phyloP scores from a whole-genome alignment of 1,140 invertebrate genomes.

The Plectrocnemia conspersa region DNA sequence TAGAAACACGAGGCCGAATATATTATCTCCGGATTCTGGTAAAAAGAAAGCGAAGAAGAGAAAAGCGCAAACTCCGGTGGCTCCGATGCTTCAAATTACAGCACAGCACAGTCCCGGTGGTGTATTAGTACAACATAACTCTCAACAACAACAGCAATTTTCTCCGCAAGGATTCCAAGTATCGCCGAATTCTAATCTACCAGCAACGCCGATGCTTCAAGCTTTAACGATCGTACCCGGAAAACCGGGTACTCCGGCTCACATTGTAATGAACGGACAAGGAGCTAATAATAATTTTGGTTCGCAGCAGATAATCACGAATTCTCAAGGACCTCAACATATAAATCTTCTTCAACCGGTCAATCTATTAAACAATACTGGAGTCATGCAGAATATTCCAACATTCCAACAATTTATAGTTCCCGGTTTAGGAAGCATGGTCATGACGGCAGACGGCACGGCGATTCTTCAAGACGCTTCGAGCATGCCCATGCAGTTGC shows the following conservation, averaged over 20 bases:
- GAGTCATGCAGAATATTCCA: conserved; percentile 71
- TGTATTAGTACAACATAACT: conserved; percentile 52
- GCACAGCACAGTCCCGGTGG: conserved; percentile 54
- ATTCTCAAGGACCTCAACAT: conserved; percentile 66
- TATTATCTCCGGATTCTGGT: conserved; percentile 63
- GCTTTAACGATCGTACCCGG: conserved; percentile 71
- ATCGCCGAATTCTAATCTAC: conserved; percentile 56
- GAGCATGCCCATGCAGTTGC: conserved; percentile 65
- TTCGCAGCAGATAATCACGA: conserved; percentile 64
- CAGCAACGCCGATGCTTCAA: conserved; percentile 62
- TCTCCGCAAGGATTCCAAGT: conserved; percentile 61
- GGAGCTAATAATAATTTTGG: conserved; percentile 56
- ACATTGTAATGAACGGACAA: conserved; percentile 69
- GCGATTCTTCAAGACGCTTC: conserved; percentile 63
- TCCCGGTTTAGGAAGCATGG: conserved; percentile 71
- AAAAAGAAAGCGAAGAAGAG: conserved; percentile 72
- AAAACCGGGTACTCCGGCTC: conserved; percentile 63
- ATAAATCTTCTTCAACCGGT: conserved; percentile 76
- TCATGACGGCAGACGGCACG: conserved; percentile 68
- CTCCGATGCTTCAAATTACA: conserved; percentile 69
- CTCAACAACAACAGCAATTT: conserved; percentile 51
- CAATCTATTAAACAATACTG: conserved; percentile 67
- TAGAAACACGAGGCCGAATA: conserved; percentile 51
- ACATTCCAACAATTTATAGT: conserved; percentile 78
- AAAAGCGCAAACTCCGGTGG: conserved; percentile 65